These are phyloP conservation scores for Notolepis coatsorum DNA, from an alignment of 2,797 vertebrate species.

Conservation along the genomic window DNA sequence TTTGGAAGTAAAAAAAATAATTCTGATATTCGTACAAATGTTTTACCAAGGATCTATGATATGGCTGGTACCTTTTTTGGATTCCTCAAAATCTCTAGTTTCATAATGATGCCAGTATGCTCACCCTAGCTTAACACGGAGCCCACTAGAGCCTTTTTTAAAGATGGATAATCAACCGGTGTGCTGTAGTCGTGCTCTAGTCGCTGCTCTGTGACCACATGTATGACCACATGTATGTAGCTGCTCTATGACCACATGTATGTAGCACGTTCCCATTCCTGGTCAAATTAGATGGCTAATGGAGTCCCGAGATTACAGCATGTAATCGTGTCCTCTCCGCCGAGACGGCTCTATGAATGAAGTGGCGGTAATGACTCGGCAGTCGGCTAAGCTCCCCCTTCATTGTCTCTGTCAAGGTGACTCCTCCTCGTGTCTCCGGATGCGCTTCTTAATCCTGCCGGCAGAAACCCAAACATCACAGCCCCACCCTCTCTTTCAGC, in stretches of 20 bases:
- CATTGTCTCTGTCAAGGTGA: slow-evolving; percentile 68
- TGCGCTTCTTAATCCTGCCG: slow-evolving; percentile 57
- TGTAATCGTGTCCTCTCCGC: slow-evolving; percentile 51
- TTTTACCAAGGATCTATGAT: too few species aligned
- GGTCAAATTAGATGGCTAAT: not conserved
- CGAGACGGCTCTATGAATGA: slow-evolving; percentile 48
- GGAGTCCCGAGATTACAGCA: slow-evolving; percentile 45
- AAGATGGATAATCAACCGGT: too few species aligned
- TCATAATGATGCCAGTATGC: too few species aligned
- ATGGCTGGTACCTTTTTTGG: too few species aligned
- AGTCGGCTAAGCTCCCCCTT: slow-evolving; percentile 52
- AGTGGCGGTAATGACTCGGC: slow-evolving; percentile 48
- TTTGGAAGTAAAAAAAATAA: too few species aligned
- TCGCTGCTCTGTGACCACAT: not conserved
- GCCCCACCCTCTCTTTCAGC: not conserved
- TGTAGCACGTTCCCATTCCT: not conserved
- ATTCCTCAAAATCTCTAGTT: too few species aligned
- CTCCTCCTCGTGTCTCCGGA: slow-evolving; percentile 52
- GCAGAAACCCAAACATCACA: slow-evolving; percentile 45
- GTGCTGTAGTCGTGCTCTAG: too few species aligned
- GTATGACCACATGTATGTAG: not conserved
- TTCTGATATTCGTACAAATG: too few species aligned
- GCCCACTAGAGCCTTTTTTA: too few species aligned
- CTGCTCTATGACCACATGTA: not conserved
- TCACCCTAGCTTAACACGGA: too few species aligned